Percentiles rank a stretch among this genome's conserved stretches.
phyloP scores from a whole-genome alignment of 1,140 invertebrate genomes.

The Meloidogyne floridensis region DNA sequence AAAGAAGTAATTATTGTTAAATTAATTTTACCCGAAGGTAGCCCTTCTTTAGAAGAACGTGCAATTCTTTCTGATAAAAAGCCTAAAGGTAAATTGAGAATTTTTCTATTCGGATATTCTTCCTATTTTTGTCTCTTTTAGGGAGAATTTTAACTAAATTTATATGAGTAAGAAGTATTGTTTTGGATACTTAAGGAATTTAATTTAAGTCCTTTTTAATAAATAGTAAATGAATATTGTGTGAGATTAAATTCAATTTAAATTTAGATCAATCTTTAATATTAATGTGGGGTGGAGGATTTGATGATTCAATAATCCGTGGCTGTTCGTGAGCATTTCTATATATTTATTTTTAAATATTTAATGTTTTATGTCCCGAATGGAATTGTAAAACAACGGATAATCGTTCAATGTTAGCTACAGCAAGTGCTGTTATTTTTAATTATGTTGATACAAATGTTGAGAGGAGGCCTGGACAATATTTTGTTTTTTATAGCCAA shows the following conservation, averaged over 20 bases:
- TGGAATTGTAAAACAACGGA: constrained; percentile 58
- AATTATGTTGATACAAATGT: neutral
- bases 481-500: constrained; percentile 57
- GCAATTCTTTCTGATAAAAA: constrained; percentile 1
- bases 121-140: no score
- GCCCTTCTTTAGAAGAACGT: constrained; percentile 14
- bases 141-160: no score
- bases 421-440: constrained; percentile 37
- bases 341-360: neutral
- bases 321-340: constrained; percentile 43
- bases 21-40: constrained; percentile 13
- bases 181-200: no score
- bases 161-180: no score
- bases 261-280: neutral
- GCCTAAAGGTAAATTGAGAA: neutral
- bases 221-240: no score
- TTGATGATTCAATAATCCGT: constrained; percentile 41
- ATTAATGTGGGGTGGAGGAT: constrained; percentile 18
- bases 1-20: constrained; percentile 18
- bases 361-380: constrained; percentile 41
- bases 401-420: constrained; percentile 21
- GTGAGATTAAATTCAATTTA: no score
- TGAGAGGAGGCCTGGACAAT: constrained; percentile 42
- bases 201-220: no score
- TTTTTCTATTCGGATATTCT: no score